A percentile compares a stretch with the other conserved stretches of the same genome.
These are phyloP conservation scores for Diadegma fenestrale DNA, from an alignment of 2,888 invertebrate genomes.

Conservation along the genomic window DNA sequence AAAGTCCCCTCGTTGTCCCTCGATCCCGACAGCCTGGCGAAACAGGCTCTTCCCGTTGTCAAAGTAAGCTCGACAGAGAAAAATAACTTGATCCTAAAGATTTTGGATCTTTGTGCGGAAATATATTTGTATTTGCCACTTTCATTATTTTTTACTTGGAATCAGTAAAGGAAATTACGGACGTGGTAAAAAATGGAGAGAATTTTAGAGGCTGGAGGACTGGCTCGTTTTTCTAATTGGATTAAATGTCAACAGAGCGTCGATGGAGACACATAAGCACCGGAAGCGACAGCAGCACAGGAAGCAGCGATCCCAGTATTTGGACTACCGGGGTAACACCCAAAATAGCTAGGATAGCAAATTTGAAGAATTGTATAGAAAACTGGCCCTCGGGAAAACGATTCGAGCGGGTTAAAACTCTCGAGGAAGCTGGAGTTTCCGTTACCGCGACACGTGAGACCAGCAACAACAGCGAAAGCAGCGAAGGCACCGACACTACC, in stretches of 20 bases:
- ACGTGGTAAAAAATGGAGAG: not conserved
- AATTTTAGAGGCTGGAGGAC: not conserved
- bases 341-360: conserved; percentile 70
- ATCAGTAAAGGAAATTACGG: not conserved
- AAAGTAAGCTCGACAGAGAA: conserved; percentile 75
- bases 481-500: conserved; percentile 80
- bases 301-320: conserved; percentile 81
- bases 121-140: not conserved
- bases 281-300: conserved; percentile 82
- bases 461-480: conserved; percentile 77
- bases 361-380: conserved; percentile 74
- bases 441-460: conserved; percentile 67
- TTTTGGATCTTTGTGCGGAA: not conserved
- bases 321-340: conserved; percentile 81
- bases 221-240: not conserved
- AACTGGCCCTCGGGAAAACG: conserved; percentile 75
- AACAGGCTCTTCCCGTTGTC: conserved; percentile 74
- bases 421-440: conserved; percentile 77
- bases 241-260: conserved; percentile 73
- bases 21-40: conserved; percentile 65
- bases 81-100: not conserved
- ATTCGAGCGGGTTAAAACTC: conserved; percentile 75
- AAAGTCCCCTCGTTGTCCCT: conserved; percentile 78
- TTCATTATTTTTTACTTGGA: not conserved
- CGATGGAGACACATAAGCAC: conserved; percentile 81